phyloP scores from a whole-genome alignment of 2,797 vertebrate species.

The Centropyge bicolor region DNA sequence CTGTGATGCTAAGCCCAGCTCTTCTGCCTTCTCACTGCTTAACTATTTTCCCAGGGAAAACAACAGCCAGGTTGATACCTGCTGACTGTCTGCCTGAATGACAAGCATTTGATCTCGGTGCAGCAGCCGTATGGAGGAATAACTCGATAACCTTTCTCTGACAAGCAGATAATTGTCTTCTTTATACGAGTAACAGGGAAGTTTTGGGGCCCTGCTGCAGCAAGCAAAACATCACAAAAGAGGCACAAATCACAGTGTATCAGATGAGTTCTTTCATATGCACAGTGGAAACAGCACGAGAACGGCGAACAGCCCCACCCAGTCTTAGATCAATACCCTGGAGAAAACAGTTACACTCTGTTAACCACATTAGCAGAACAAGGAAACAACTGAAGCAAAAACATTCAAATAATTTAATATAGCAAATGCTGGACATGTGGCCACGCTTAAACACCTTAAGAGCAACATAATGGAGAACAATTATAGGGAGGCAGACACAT shows the following conservation, averaged over 20 bases:
- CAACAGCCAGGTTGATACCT: slow-evolving; percentile 24
- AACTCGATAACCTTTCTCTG: slow-evolving; percentile 31
- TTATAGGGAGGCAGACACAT: slow-evolving; percentile 14
- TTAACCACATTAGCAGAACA: slow-evolving; percentile 21
- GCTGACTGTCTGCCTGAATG: slow-evolving; percentile 33
- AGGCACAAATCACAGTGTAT: slow-evolving; percentile 27
- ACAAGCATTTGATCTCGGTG: slow-evolving; percentile 21
- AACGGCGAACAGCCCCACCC: slow-evolving; percentile 2
- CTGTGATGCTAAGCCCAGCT: slow-evolving; percentile 47
- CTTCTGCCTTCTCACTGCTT: slow-evolving; percentile 20
- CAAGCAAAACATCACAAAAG: slow-evolving; percentile 15
- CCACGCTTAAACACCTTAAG: slow-evolving; percentile 42
- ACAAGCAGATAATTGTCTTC: slow-evolving; percentile 38
- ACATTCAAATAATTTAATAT: slow-evolving; percentile 49
- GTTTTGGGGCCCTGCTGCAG: slow-evolving; percentile 23
- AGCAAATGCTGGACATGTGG: slow-evolving; percentile 49
- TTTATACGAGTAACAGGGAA: slow-evolving; percentile 1
- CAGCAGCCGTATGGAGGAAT: slow-evolving; percentile 18
- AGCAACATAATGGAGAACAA: slow-evolving; percentile 36
- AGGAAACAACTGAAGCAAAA: slow-evolving; percentile 48
- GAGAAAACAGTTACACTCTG: slow-evolving; percentile 33
- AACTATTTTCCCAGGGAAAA: slow-evolving; percentile 34
- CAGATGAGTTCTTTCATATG: slow-evolving; percentile 25
- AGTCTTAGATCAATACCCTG: slow-evolving; percentile 29
- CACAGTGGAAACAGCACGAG: slow-evolving; percentile 19